These are phyloP conservation scores for Pelagia noctiluca DNA, from an alignment of 30 jellyfish, hydroid and myxozoan genomes.

Conservation along the genomic window DNA sequence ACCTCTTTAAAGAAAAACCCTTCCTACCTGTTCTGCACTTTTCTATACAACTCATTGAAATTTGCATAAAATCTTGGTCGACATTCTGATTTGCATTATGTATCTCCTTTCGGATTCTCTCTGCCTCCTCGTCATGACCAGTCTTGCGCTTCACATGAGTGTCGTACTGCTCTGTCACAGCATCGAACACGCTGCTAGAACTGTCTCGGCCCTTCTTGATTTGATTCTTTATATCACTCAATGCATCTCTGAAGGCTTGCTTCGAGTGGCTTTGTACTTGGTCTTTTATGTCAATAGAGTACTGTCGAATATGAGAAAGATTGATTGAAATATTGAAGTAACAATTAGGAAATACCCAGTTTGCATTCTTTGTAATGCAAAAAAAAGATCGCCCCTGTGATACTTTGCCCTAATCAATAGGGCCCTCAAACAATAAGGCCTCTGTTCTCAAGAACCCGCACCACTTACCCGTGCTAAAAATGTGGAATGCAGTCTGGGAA, in stretches of 20 bases:
- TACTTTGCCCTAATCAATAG: too few species aligned
- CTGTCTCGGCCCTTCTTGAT: not conserved
- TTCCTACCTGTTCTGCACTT: not conserved
- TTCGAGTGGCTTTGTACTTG: not conserved
- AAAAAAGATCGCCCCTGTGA: too few species aligned
- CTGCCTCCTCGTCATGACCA: constrained; percentile 24
- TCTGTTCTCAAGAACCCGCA: too few species aligned
- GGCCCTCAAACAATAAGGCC: too few species aligned
- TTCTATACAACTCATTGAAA: not conserved
- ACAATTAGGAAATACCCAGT: too few species aligned
- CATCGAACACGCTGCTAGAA: constrained; percentile 1
- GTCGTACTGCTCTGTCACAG: not conserved
- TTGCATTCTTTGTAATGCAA: too few species aligned
- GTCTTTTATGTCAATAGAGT: constrained; percentile 4
- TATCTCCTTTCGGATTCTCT: not conserved
- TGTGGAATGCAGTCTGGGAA: too few species aligned
- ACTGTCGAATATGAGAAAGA: too few species aligned
- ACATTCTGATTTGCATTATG: not conserved
- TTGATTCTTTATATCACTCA: not conserved
- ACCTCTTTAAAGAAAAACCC: not conserved
- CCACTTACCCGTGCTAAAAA: too few species aligned
- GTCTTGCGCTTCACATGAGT: not conserved
- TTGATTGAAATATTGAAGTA: too few species aligned
- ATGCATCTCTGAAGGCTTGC: not conserved
- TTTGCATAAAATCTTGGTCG: not conserved